phyloP scores from a whole-genome alignment of 2,797 vertebrate genomes.

The Decapterus maruadsi region DNA sequence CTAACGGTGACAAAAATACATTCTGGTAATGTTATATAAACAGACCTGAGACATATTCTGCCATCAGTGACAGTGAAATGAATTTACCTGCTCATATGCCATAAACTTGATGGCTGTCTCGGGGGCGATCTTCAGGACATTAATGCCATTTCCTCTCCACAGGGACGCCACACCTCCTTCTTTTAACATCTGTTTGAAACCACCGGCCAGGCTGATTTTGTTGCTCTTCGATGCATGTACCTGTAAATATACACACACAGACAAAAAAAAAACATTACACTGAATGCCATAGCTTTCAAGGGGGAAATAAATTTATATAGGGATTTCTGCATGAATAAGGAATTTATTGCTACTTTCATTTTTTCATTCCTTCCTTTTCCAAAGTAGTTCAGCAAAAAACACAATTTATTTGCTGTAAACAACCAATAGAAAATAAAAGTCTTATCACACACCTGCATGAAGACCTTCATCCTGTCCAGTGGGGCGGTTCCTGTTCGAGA shows the following conservation, averaged over 20 bases:
- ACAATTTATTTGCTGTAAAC: not conserved
- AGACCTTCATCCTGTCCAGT: conserved; percentile 94
- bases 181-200: conserved; percentile 94
- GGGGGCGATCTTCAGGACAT: conserved; percentile 95
- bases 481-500: conserved; percentile 95
- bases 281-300: not conserved
- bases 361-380: not conserved
- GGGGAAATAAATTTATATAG: not conserved
- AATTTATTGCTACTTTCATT: not conserved
- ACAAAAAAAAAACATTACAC: not conserved
- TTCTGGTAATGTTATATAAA: not conserved
- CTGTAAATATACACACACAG: conserved; percentile 73
- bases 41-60: not conserved
- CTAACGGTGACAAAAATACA: not conserved
- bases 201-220: conserved; percentile 89
- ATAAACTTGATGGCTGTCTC: conserved; percentile 97
- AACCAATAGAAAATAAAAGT: not conserved
- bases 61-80: not conserved
- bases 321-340: not conserved
- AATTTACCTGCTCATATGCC: conserved; percentile 94
- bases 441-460: conserved; percentile 91
- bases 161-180: conserved; percentile 92
- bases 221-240: conserved; percentile 92
- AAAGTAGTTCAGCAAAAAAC: not conserved
- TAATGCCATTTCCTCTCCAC: conserved; percentile 95